phyloP scores from a whole-genome alignment of 1,140 invertebrate species.

The Sarcophaga bullata region DNA sequence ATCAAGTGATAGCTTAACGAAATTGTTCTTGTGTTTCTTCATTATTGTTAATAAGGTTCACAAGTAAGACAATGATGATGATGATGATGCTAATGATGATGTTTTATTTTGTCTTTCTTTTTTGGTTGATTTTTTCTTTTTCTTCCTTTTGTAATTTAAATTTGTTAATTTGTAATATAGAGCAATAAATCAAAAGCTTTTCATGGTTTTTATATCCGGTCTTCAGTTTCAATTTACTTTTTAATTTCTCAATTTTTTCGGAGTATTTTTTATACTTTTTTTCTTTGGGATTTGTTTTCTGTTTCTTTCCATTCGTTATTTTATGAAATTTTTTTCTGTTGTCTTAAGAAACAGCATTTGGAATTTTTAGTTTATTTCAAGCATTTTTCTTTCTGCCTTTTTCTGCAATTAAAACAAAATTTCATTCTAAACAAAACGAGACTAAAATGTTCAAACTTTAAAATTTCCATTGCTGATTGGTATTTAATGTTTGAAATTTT shows the following conservation, averaged over 20 bases:
- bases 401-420: too few relatives aligned
- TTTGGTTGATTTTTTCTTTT: neutral
- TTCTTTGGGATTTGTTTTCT: neutral
- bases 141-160: neutral
- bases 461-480: neutral
- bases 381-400: too few relatives aligned
- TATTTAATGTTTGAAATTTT: constrained; percentile 22
- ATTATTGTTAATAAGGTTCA: too few relatives aligned
- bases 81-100: too few relatives aligned
- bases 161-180: too few relatives aligned
- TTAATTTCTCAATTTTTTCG: neutral
- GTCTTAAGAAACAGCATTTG: too few relatives aligned
- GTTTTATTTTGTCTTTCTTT: too few relatives aligned
- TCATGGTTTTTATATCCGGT: constrained; percentile 21
- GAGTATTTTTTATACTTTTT: neutral
- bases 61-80: too few relatives aligned
- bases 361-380: too few relatives aligned
- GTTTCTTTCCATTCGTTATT: neutral
- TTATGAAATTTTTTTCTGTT: too few relatives aligned
- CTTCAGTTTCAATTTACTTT: neutral
- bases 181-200: constrained; percentile 13
- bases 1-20: constrained; percentile 16
- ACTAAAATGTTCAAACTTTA: too few relatives aligned
- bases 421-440: too few relatives aligned
- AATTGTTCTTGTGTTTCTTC: neutral